Percentiles rank a stretch among this genome's conserved stretches.
Evolutionary conservation across 2,797 vertebrate genomes (phyloP).

Genomic region (Poliocrania exsul): DNA sequence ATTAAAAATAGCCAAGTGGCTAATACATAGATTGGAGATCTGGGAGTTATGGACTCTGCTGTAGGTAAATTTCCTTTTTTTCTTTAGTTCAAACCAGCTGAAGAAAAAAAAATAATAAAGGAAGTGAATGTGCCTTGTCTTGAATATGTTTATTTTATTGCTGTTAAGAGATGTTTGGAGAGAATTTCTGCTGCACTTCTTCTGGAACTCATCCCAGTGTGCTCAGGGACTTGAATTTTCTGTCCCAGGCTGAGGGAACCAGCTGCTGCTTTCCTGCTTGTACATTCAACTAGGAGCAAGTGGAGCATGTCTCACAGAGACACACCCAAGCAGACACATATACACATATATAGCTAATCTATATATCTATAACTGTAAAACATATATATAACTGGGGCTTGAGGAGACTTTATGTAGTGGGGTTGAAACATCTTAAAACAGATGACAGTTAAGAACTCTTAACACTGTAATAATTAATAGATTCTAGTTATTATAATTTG

Average conservation of each 20-base stretch:
- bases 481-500: background rate
- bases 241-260: background rate
- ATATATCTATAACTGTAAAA: background rate
- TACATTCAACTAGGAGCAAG: background rate
- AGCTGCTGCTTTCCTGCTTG: background rate
- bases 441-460: background rate
- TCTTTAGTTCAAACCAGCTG: background rate
- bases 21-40: background rate
- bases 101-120: background rate
- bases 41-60: background rate
- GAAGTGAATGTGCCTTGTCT: background rate
- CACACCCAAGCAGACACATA: background rate
- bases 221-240: background rate
- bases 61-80: background rate
- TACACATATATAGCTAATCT: background rate
- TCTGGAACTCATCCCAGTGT: background rate
- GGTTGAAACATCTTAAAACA: background rate
- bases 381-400: background rate
- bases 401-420: background rate
- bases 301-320: background rate
- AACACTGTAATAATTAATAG: background rate
- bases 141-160: background rate
- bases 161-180: background rate
- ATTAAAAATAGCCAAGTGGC: background rate
- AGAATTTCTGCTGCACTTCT: background rate